Evolutionary conservation across 2,797 vertebrate species (phyloP).

Genomic region (Epinephelus malabaricus): DNA sequence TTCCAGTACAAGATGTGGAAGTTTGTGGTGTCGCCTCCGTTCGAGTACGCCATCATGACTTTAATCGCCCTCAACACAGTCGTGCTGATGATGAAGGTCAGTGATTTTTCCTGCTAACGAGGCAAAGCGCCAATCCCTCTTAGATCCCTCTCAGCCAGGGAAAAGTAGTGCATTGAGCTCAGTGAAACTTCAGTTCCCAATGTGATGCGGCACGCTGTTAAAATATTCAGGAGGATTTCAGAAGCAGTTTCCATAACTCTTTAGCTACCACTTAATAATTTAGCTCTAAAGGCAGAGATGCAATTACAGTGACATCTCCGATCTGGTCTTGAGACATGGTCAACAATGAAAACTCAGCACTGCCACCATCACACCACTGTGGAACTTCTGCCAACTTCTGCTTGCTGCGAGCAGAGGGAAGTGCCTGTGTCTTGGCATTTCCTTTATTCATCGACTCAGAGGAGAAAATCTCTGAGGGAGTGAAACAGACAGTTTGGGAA

Average conservation of each 20-base stretch:
- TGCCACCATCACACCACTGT: not conserved
- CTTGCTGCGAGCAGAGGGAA: not conserved
- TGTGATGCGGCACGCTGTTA: slow-evolving; percentile 1
- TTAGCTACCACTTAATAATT: slow-evolving; percentile 36
- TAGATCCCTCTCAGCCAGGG: slow-evolving; percentile 10
- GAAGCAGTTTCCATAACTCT: slow-evolving; percentile 33
- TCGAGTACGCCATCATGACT: slow-evolving; percentile 98
- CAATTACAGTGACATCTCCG: slow-evolving; percentile 5
- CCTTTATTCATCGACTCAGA: slow-evolving; percentile 19
- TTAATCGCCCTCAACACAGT: slow-evolving; percentile 98
- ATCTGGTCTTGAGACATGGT: slow-evolving; percentile 38
- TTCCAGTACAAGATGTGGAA: slow-evolving; percentile 99
- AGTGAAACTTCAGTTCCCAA: slow-evolving; percentile 1
- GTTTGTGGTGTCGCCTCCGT: slow-evolving; percentile 97
- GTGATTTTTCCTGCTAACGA: slow-evolving; percentile 48
- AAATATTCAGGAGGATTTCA: slow-evolving; percentile 34
- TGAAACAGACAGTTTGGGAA: slow-evolving; percentile 10
- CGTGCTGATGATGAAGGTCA: slow-evolving; percentile 99
- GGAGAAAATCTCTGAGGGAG: slow-evolving; percentile 16
- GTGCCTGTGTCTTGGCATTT: slow-evolving; percentile 22
- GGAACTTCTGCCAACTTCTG: slow-evolving; percentile 5
- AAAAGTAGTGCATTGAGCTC: slow-evolving; percentile 7
- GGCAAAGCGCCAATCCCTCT: slow-evolving; percentile 10
- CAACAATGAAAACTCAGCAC: slow-evolving; percentile 24
- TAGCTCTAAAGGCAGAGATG: slow-evolving; percentile 10